Evolutionary conservation across 2,797 vertebrate genomes (phyloP), one percentile per base, ranked within the genome.

Genomic region (Prionace glauca): DNA sequence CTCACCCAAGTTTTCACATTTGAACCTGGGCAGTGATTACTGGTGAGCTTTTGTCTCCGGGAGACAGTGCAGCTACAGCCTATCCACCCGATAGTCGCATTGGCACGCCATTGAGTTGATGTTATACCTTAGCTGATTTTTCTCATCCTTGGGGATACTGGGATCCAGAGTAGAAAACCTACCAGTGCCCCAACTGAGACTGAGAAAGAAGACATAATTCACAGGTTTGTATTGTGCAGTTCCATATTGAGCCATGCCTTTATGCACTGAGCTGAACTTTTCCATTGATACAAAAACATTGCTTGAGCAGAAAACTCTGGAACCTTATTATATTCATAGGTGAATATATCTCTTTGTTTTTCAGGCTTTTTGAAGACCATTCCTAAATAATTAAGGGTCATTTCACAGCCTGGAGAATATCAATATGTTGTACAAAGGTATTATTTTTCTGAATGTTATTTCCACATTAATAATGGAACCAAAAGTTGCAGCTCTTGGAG

Each of bases 401-500:
- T 56, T 94, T 56, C 93, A 74, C 71, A 56, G 45, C 93, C 69
- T 94, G 71, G 69, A 56, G 14, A 56, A 32, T 18, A 95, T 95
- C 93, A 95, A 56, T 20, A 95, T 95, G 93, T 72, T 74, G 45
- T 56, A 71, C 1, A 32, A 74, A 32, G 22, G 93, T 24, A 77
- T 95, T 77, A 50, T 95, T 72, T 29, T 95, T 77, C 16, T 77
- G 24, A 72, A 95, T 20, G 29, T 95, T 74, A 77, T 95, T 95
- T 95, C 45, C 14, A 77, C 93, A 10, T 56, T 95, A 18, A n/a
- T 95, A 77, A 50, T 95, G 24, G 93, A 77, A 95, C 2, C 71
- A 22, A 95, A 95, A 77, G 12, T 60, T 24, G 20, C 26, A 56
- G 71, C 71, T 32, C 45, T 45, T 56, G 45, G 14, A 77, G 71